Base-by-base conservation (phyloP, 2,797 vertebrate species). In the Helostoma temminkii region DNA sequence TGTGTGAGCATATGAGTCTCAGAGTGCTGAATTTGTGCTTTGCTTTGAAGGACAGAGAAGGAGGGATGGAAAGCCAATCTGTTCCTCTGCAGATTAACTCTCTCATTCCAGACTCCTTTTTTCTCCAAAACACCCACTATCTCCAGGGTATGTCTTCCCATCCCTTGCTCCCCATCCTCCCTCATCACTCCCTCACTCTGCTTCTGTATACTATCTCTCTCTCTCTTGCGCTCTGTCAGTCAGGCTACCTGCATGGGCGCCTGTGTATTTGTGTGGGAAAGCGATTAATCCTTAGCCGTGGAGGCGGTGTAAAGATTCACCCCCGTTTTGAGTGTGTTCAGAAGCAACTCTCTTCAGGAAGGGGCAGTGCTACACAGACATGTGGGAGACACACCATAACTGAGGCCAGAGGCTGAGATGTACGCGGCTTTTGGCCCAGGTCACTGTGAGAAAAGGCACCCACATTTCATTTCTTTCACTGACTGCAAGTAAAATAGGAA, bases 71-170 rank as follows among this genome's bases (percentile, higher is more conserved):
- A 76, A 87, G 84, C 82, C 83, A 83, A 85, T 89, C 83, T 90
- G 86, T 85, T 90, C 79, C 81, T 84, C 86, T 89, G 82, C 81
- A 91, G 91, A 93, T 91, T 91, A 92, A 86, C 85, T 89, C 75
- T 82, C 76, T 85, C 71, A 84, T 88, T 81, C 74, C 80, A 88
- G 63, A 49, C 74, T 65, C 63, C 72, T 62, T 56, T 71, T 62
- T 80, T 77, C 82, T 84, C 71, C 74, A 78, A 80, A 86, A 88
- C 76, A 88, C 68, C 73, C 80, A 77, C 87, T 86, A 89, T 88
- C 89, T 87, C 72, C 69, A 76, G 48, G 24, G 74, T 83, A 77
- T 84, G 58, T 66, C 66, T 69, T 25, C 19, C 60, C n/a, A 64
- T 42, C 66, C 18, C 50, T 58, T 6, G 39, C 19, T 49, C 57